Evolutionary conservation across 2,888 invertebrate genomes (phyloP).

Genomic region (Acanthococcus lagerstroemiae): DNA sequence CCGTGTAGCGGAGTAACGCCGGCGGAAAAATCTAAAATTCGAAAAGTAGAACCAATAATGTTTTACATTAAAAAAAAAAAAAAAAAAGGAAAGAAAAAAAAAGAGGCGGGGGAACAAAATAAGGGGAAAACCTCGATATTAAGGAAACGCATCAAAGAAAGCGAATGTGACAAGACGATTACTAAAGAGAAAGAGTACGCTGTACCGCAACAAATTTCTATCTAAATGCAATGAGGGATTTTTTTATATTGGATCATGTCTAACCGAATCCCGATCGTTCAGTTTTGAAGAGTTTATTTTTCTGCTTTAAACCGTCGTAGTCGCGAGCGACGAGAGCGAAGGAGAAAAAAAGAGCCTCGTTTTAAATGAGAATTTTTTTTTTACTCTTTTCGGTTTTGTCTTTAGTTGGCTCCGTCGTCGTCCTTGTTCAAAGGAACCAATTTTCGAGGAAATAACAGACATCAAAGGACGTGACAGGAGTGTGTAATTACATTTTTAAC

Average conservation of each 20-base stretch:
- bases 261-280: conserved; percentile 26
- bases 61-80: conserved; percentile 23
- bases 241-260: conserved; percentile 29
- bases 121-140: conserved; percentile 2
- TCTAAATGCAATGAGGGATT: conserved; percentile 30
- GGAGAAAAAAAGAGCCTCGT: not conserved
- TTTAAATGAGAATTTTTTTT: conserved; percentile 4
- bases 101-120: not conserved
- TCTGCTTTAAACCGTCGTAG: not conserved
- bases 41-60: conserved; percentile 19
- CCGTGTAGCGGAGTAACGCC: not conserved
- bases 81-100: not conserved
- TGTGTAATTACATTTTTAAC: conserved; percentile 24
- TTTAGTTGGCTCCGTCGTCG: not conserved
- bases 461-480: conserved; percentile 25
- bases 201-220: conserved; percentile 28
- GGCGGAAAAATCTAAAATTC: not conserved
- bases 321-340: not conserved
- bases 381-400: not conserved
- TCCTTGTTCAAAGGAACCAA: conserved; percentile 16
- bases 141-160: conserved; percentile 21
- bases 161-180: conserved; percentile 30
- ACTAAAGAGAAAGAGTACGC: conserved; percentile 11
- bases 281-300: conserved; percentile 22
- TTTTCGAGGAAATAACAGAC: conserved; percentile 18